Conservation (phyloP, 2,888 invertebrate genomes). For the Drosophila percnosoma region DNA sequence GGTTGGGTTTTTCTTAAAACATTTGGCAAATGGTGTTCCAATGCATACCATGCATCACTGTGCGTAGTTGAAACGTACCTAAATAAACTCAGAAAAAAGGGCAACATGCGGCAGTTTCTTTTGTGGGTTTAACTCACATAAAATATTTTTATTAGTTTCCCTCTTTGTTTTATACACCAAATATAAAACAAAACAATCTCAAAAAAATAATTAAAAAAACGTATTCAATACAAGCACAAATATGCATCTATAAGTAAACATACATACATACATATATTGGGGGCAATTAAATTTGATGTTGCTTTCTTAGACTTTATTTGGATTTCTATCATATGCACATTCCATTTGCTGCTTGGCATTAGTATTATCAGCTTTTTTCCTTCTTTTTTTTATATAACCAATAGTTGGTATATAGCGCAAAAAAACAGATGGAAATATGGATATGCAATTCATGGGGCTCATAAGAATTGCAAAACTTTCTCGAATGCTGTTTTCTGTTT, state of each 20-base stretch:
- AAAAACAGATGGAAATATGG: not conserved
- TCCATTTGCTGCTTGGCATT: slow-evolving; percentile 11
- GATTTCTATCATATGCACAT: slow-evolving; percentile 13
- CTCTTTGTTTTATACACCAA: slow-evolving; percentile 55
- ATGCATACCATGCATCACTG: slow-evolving; percentile 17
- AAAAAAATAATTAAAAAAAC: slow-evolving; percentile 42
- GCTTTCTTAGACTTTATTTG: slow-evolving; percentile 23
- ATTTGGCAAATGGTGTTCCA: not conserved
- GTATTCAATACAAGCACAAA: slow-evolving; percentile 60
- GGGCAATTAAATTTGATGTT: slow-evolving; percentile 38
- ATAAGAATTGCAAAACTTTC: slow-evolving; percentile 61
- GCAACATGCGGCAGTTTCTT: slow-evolving; percentile 36
- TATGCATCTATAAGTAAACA: slow-evolving; percentile 15
- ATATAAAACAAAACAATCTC: slow-evolving; percentile 37
- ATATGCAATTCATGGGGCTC: slow-evolving; percentile 73
- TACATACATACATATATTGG: slow-evolving; percentile 8
- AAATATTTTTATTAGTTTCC: slow-evolving; percentile 75
- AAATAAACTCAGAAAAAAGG: slow-evolving; percentile 13
- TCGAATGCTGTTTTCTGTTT: slow-evolving; percentile 4
- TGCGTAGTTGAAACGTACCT: slow-evolving; percentile 30
- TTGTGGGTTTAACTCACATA: slow-evolving; percentile 72
- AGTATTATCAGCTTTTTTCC: slow-evolving; percentile 1
- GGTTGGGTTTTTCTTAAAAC: not conserved
- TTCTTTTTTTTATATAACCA: not conserved
- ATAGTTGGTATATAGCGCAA: not conserved